A percentile compares a stretch with the other conserved stretches of the same genome.
phyloP scores from a whole-genome alignment of 2,113 vertebrate species.

The Plectropomus leopardus region DNA sequence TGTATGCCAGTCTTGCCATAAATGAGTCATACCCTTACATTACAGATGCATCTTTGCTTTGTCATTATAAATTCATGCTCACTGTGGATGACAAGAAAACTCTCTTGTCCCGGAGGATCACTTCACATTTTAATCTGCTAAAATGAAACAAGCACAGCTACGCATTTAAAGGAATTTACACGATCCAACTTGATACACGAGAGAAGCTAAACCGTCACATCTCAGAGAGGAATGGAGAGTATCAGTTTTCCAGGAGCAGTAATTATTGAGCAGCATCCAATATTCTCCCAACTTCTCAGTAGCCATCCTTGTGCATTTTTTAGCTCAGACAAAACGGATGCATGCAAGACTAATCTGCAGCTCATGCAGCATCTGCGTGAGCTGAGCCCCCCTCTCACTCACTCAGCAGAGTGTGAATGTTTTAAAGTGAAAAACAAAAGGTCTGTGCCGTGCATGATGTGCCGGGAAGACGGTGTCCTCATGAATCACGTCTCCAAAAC shows the following conservation, averaged over 20 bases:
- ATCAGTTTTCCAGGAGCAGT: conserved; percentile 41
- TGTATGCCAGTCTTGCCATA: conserved; percentile 45
- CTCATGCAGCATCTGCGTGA: conserved; percentile 64
- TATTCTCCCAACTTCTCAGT: conserved; percentile 36
- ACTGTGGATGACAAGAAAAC: conserved; percentile 46
- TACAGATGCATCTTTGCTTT: conserved; percentile 41
- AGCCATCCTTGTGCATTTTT: conserved; percentile 66
- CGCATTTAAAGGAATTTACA: conserved; percentile 31
- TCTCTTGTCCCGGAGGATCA: conserved; percentile 17
- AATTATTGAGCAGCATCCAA: conserved; percentile 55
- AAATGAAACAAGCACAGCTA: conserved; percentile 26
- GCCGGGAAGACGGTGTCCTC: conserved; percentile 56
- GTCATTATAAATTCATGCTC: conserved; percentile 58
- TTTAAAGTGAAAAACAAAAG: conserved; percentile 46
- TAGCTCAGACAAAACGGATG: conserved; percentile 55
- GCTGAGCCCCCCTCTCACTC: conserved; percentile 43
- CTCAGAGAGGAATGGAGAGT: conserved; percentile 21
- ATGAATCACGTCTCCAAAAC: conserved; percentile 79
- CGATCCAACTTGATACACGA: conserved; percentile 11
- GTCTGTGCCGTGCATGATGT: conserved; percentile 48
- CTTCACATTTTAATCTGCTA: conserved; percentile 31
- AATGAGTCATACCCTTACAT: conserved; percentile 65
- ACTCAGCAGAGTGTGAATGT: conserved; percentile 65
- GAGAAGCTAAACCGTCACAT: conserved; percentile 23
- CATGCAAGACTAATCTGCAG: conserved; percentile 55